phyloP scores from a whole-genome alignment of 2,113 vertebrate genomes.

The Dissostichus mawsoni region DNA sequence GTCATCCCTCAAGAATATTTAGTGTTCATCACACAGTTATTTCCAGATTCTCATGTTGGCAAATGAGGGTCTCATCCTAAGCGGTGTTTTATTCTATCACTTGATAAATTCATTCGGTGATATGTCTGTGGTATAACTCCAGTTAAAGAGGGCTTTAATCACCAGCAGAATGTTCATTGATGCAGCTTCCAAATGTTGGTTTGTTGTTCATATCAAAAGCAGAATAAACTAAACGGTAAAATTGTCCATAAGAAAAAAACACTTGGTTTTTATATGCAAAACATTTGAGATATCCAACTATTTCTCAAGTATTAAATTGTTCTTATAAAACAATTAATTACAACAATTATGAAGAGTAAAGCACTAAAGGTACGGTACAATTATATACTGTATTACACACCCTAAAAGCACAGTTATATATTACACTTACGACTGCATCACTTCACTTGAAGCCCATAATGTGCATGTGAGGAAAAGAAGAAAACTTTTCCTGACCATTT shows the following conservation, averaged over 20 bases:
- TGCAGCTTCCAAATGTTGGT: no score
- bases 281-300: not conserved
- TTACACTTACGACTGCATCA: not conserved
- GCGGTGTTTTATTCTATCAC: constrained; percentile 1
- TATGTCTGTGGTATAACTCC: not conserved
- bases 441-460: not conserved
- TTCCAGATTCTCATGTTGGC: not conserved
- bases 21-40: not conserved
- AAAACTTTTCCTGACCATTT: no score
- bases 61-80: not conserved
- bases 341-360: not conserved
- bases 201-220: no score
- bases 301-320: not conserved
- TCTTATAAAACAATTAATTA: not conserved
- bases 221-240: no score
- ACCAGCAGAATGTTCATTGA: no score
- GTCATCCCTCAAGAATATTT: not conserved
- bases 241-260: no score
- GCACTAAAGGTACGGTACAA: not conserved
- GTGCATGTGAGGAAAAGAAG: not conserved
- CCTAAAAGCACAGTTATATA: not conserved
- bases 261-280: not conserved
- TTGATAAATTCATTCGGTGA: not conserved
- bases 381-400: no score
- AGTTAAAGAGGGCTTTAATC: no score